Evolutionary conservation across 2,113 vertebrate genomes (phyloP), one percentile per base, ranked within the genome.

Genomic region (Anoplopoma fimbria): DNA sequence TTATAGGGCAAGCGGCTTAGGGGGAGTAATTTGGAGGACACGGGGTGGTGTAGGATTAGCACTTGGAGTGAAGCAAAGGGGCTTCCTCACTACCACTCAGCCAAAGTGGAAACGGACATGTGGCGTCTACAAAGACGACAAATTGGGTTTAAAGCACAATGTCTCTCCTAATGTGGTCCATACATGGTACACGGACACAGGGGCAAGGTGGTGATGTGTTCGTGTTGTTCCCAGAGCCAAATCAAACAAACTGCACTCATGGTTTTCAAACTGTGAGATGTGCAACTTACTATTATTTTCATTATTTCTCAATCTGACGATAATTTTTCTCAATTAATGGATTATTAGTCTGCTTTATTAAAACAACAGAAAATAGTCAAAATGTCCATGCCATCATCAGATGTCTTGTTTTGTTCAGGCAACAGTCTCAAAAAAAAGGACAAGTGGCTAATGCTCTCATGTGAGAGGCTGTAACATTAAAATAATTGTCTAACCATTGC

Each of bases 1-100:
- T 97, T 97, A 97, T 96, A 97, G 96, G 81, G 81, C 85, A 45
- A 82, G 80, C 61, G 88, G 93, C 94, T 95, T 94, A 95, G 90
- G 82, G 76, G 78, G 87, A 93, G 91, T 94, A 93, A 95, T 88
- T 84, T 27, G 80, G 82, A 75, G 82, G 74, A 91, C 58, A 10
- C 2, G 79, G 78, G 75, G 0, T 19, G 87, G 90, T 91, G 89
- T 88, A 91, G 75, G 80, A 88, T 94, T 90, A 82, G 77, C 75
- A 92, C 27, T 0, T 38, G 63, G 80, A 83, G 25, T 4, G 47
- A 73, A 5, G 15, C 9, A 29, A 38, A 75, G 49, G 77, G 34
- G 38, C 77, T 74, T 83, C 84, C 58, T 84, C 29, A 5, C 34
- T 15, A 69, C 9, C 47, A 51, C 51, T 23, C 40, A 49, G 47